Evolutionary conservation across 2,113 vertebrate species (phyloP).

Genomic region (Uropsilus gracilis): DNA sequence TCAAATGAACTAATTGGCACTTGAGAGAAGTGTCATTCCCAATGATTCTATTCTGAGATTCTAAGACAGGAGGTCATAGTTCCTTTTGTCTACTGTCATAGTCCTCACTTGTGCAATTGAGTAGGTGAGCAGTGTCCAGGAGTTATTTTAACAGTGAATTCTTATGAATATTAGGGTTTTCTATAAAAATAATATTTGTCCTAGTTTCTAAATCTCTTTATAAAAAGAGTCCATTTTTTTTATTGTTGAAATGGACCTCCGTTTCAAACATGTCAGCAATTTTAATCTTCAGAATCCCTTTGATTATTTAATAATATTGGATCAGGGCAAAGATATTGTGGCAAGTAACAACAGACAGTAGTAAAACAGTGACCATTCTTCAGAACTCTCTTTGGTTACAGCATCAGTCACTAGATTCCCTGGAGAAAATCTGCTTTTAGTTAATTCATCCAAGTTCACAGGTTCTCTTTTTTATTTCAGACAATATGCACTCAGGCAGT

Average conservation of each 20-base stretch:
- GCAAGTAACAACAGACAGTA: background rate
- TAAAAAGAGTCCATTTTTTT: background rate
- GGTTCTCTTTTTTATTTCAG: background rate
- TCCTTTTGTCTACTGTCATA: background rate
- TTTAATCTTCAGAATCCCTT: background rate
- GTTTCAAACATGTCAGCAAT: background rate
- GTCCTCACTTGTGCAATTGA: background rate
- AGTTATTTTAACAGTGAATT: background rate
- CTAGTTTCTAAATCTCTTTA: background rate
- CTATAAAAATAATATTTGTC: background rate
- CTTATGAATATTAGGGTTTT: background rate
- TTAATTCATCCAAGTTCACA: conserved; percentile 35
- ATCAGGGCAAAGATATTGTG: background rate
- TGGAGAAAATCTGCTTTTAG: background rate
- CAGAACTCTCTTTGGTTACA: background rate
- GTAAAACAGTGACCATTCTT: background rate
- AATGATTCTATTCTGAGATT: background rate
- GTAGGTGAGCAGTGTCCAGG: background rate
- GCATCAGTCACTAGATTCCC: background rate
- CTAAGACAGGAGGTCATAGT: background rate
- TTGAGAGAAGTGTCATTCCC: background rate
- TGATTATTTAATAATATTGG: background rate
- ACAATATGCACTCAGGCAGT: conserved; percentile 2
- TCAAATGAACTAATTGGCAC: background rate
- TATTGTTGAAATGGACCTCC: background rate